Conservation (phyloP, 2,888 invertebrate species). For the Xylota sylvarum region DNA sequence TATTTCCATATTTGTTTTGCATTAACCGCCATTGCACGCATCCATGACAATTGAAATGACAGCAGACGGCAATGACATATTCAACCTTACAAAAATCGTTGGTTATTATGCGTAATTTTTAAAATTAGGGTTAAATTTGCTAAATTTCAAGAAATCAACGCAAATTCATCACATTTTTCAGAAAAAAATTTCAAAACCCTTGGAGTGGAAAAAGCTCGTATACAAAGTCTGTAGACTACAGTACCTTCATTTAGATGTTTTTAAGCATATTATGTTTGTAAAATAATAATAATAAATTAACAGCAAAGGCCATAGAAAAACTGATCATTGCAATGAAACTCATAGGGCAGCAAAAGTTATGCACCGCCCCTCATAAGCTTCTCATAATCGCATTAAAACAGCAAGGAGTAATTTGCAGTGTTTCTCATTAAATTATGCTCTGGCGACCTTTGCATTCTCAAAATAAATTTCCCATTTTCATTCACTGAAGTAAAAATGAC, state of each 20-base stretch:
- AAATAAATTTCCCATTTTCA: constrained; percentile 17
- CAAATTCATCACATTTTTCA: too few relatives aligned
- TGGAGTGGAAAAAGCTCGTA: too few relatives aligned
- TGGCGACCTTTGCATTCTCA: constrained; percentile 31
- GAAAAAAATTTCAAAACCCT: too few relatives aligned
- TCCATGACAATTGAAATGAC: too few relatives aligned
- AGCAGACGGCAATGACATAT: too few relatives aligned
- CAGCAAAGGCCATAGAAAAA: neutral
- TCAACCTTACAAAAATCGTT: too few relatives aligned
- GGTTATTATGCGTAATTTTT: too few relatives aligned
- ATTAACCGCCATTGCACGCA: too few relatives aligned
- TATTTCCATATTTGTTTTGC: too few relatives aligned
- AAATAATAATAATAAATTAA: neutral
- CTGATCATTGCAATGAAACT: neutral
- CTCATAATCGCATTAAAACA: constrained; percentile 7
- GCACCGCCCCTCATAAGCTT: neutral
- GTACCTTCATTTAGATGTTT: neutral
- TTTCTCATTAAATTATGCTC: constrained; percentile 26
- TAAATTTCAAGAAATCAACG: too few relatives aligned
- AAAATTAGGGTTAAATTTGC: too few relatives aligned
- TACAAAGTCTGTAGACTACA: too few relatives aligned
- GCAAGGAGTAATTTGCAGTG: neutral
- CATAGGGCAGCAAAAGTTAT: neutral
- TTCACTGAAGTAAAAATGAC: constrained; percentile 1
- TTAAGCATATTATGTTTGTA: neutral